phyloP scores from a whole-genome alignment of 2,113 vertebrate species.

The Tetrax tetrax region DNA sequence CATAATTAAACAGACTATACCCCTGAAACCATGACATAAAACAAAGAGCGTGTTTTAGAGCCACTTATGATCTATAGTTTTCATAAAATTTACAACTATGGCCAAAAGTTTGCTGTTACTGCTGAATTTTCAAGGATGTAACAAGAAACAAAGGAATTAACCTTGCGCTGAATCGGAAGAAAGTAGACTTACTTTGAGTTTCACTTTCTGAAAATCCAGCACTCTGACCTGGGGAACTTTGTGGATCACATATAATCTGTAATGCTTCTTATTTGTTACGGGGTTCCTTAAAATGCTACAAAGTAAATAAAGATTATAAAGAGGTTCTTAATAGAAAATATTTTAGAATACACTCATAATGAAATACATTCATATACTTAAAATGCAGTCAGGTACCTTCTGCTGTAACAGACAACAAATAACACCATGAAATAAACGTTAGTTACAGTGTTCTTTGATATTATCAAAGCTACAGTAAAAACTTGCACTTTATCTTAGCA shows the following conservation, averaged over 20 bases:
- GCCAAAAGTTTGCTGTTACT: neutral
- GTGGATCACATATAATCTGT: slow-evolving; percentile 94
- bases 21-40: neutral
- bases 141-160: neutral
- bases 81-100: neutral
- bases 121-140: neutral
- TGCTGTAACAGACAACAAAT: neutral
- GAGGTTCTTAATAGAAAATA: neutral
- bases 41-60: neutral
- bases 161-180: neutral
- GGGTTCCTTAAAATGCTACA: slow-evolving; percentile 92
- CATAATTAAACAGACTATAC: neutral
- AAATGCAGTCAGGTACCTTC: neutral
- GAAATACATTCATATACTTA: neutral
- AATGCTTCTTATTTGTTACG: slow-evolving; percentile 98
- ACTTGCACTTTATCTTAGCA: neutral
- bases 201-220: slow-evolving; percentile 98
- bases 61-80: neutral
- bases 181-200: slow-evolving; percentile 86
- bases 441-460: neutral
- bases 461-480: neutral
- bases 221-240: slow-evolving; percentile 95
- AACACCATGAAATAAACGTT: neutral
- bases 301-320: slow-evolving; percentile 14
- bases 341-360: neutral